phyloP scores from a whole-genome alignment of 2,888 invertebrate genomes.

The Athrips mouffetella region DNA sequence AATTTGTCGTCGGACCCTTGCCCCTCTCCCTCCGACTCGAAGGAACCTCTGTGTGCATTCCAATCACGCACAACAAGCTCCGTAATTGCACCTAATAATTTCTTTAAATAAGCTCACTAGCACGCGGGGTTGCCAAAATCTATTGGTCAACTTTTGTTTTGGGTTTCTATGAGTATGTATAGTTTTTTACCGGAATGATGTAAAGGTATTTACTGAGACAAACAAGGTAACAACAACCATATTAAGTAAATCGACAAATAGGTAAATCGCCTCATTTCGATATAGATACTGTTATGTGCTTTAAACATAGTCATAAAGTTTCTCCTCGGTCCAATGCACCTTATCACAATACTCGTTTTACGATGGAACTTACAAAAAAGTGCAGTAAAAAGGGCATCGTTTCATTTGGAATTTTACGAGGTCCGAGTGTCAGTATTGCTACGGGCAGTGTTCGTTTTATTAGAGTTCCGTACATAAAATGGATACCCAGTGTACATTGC shows the following conservation, averaged over 20 bases:
- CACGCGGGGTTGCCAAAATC: constrained; percentile 17
- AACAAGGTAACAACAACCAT: too few species aligned
- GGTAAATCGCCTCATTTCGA: too few species aligned
- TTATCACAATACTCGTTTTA: constrained; percentile 12
- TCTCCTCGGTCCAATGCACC: constrained; percentile 1
- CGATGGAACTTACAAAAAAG: constrained; percentile 20
- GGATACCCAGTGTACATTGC: too few species aligned
- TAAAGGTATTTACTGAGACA: too few species aligned
- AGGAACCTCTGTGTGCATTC: constrained; percentile 52
- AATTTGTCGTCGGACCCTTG: constrained; percentile 75
- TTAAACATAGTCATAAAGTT: not conserved
- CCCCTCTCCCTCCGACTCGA: constrained; percentile 28
- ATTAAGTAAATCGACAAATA: too few species aligned
- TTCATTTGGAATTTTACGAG: constrained; percentile 42
- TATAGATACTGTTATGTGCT: not conserved
- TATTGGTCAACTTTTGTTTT: not conserved
- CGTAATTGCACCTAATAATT: constrained; percentile 77
- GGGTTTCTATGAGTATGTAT: too few species aligned
- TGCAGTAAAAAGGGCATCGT: constrained; percentile 37
- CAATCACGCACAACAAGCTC: constrained; percentile 77
- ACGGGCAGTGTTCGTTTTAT: not conserved
- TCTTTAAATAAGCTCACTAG: constrained; percentile 66
- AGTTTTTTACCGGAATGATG: not conserved
- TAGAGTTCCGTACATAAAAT: too few species aligned
- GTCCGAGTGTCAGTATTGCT: constrained; percentile 31